phyloP scores from a whole-genome alignment of 2,113 vertebrate species.

The Eubucco bourcierii region DNA sequence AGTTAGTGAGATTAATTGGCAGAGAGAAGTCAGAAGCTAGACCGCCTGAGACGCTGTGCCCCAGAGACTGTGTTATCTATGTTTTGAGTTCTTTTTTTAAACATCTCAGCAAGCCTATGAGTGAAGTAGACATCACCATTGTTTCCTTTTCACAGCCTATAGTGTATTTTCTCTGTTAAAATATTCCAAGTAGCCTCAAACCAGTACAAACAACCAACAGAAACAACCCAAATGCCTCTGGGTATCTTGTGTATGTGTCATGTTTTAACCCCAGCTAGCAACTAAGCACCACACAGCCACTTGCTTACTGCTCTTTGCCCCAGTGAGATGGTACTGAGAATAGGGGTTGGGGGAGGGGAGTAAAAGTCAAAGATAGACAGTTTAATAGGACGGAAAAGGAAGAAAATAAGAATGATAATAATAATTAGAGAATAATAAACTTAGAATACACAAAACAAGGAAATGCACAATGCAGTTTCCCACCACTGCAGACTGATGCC shows the following conservation, averaged over 20 bases:
- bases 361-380: background rate
- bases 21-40: too few relatives aligned
- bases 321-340: background rate
- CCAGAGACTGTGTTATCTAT: too few relatives aligned
- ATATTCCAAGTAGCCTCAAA: too few relatives aligned
- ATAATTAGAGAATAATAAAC: background rate
- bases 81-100: too few relatives aligned
- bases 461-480: background rate
- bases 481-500: background rate
- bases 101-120: too few relatives aligned
- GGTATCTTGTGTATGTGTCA: background rate
- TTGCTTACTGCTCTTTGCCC: background rate
- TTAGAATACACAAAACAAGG: background rate
- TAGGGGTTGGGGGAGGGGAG: background rate
- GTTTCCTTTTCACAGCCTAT: too few relatives aligned
- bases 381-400: background rate
- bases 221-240: background rate
- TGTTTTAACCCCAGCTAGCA: background rate
- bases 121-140: too few relatives aligned
- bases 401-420: background rate
- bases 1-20: too few relatives aligned
- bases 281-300: background rate
- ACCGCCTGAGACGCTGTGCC: too few relatives aligned
- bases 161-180: too few relatives aligned
- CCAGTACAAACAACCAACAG: too few relatives aligned